phyloP scores from a whole-genome alignment of 2,113 vertebrate genomes.

The Pluvianellus socialis region DNA sequence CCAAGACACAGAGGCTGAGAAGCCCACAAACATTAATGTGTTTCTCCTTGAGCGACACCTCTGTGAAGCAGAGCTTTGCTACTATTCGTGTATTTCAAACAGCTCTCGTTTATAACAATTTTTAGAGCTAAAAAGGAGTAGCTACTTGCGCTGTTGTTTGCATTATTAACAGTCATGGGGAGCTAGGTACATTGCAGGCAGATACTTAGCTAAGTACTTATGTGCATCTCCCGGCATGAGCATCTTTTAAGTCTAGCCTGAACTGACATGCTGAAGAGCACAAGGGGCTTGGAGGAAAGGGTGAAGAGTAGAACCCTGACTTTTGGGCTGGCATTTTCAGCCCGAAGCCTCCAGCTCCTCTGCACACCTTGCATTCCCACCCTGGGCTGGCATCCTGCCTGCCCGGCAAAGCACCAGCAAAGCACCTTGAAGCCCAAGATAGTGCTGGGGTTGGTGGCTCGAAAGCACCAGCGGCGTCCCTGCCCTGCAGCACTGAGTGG shows the following conservation, averaged over 20 bases:
- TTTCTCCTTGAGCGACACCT: background rate
- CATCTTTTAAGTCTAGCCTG: background rate
- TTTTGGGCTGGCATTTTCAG: background rate
- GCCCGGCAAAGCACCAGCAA: background rate
- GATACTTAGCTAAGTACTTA: background rate
- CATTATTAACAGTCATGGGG: background rate
- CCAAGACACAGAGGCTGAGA: background rate
- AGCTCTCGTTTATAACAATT: background rate
- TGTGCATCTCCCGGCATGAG: accelerated
- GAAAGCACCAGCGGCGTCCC: background rate
- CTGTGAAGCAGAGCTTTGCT: background rate
- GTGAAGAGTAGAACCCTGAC: background rate
- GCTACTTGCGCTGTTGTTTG: background rate
- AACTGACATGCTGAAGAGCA: background rate
- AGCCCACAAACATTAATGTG: background rate
- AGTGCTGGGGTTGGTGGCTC: background rate
- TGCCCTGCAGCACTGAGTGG: background rate
- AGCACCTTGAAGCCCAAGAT: background rate
- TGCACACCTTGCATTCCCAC: background rate
- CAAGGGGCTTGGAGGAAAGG: background rate
- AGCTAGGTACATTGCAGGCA: background rate
- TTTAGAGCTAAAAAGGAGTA: background rate
- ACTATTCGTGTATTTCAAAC: background rate
- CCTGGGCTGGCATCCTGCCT: background rate
- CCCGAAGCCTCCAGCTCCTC: accelerated